Base-by-base conservation (phyloP, 2,797 vertebrate genomes). In the Acanthiza pusilla region DNA sequence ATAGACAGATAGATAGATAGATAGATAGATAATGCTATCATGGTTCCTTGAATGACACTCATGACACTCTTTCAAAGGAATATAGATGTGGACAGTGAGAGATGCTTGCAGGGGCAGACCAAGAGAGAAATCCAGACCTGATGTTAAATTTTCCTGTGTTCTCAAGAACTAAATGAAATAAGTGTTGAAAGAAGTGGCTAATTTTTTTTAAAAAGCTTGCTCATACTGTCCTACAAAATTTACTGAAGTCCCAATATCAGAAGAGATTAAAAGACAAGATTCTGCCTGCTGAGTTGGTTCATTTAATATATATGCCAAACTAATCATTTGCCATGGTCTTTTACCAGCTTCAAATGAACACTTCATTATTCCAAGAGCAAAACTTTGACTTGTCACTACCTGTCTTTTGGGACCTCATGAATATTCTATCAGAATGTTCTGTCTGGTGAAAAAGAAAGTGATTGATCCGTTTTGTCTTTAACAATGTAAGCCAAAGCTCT, bases 401-500 rank as follows among this genome's bases (percentile, higher is more conserved):
- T 84, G 29, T 83, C 55, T 75, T 86, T 76, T 71, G 74, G 13
- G 80, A 77, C 71, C 30, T 92, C 79, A 93, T 91, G 84, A 94
- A 82, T 79, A 91, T 85, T 93, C 23, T 72, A 71, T 63, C 66
- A 76, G 65, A 85, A 34, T 76, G 12, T 48, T 91, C 58, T 89
- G 34, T 53, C 40, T 72, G 42, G 18, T 0, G 0, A 63, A 82
- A 81, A 83, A 78, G 78, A 78, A 48, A 6, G 13, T 75, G 32
- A 86, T 68, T 76, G 30, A 79, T 88, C 26, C 72, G 30, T 71
- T 60, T 70, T 93, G 36, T 96, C 75, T 88, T 91, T 82, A 78
- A 88, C 91, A 98, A 97, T 42, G 94, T 97, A 96, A 98, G 97
- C 79, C 51, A 66, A 67, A 98, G 94, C 85, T 91, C 92, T 63